These are phyloP conservation scores for Drosophila pachea DNA, from an alignment of 1,140 invertebrate species.

Conservation along the genomic window DNA sequence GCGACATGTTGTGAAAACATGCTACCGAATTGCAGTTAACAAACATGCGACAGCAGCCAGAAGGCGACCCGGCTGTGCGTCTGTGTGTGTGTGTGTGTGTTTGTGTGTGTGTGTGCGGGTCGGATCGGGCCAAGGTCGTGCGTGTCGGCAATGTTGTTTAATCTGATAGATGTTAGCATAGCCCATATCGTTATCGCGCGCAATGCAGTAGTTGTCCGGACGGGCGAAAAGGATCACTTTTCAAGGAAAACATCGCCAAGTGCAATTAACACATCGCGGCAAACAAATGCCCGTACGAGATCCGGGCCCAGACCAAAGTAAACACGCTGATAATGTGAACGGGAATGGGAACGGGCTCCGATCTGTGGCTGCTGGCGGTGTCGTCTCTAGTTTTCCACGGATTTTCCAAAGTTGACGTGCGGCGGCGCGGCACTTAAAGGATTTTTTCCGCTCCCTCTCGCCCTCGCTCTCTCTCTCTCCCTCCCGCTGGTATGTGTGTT, in stretches of 20 bases:
- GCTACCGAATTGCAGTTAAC: conserved; percentile 73
- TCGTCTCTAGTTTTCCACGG: conserved; percentile 32
- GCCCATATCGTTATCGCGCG: conserved; percentile 53
- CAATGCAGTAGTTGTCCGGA: conserved; percentile 29
- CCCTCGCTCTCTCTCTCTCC: neutral
- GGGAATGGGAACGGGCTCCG: conserved; percentile 31
- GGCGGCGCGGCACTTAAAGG: conserved; percentile 52
- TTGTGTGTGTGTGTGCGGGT: conserved; percentile 1
- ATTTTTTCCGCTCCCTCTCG: conserved; percentile 23
- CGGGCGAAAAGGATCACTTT: conserved; percentile 65
- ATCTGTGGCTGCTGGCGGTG: conserved; percentile 37
- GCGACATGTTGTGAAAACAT: conserved; percentile 76
- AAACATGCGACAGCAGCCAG: conserved; percentile 56
- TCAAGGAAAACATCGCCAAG: conserved; percentile 74
- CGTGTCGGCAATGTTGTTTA: conserved; percentile 62
- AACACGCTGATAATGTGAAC: conserved; percentile 65
- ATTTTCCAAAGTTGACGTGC: conserved; percentile 50
- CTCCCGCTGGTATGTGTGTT: conserved; percentile 27
- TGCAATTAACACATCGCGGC: conserved; percentile 69
- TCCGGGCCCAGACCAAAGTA: conserved; percentile 32
- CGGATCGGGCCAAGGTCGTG: conserved; percentile 40
- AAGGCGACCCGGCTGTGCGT: conserved; percentile 9
- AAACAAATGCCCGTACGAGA: conserved; percentile 42
- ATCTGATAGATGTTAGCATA: conserved; percentile 40
- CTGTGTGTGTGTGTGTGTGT: no score